Conservation (phyloP, 92 coral and sea anemone species). For the Muricea muricata region DNA sequence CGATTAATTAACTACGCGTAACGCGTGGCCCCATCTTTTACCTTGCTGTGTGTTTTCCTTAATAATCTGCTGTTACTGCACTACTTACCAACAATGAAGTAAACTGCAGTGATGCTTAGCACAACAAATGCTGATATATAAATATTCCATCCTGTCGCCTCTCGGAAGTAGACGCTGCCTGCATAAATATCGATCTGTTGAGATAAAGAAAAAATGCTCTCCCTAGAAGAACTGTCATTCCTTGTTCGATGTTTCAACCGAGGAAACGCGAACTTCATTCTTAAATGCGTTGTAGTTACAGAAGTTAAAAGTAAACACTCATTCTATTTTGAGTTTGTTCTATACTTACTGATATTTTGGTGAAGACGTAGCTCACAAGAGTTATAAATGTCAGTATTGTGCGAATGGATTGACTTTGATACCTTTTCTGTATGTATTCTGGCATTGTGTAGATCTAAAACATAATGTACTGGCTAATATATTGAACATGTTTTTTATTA, state of each 20-base stretch:
- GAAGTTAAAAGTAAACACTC: no score
- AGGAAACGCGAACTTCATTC: no score
- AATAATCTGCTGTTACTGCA: no score
- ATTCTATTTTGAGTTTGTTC: no score
- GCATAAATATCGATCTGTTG: constrained; percentile 94
- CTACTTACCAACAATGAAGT: constrained; percentile 87
- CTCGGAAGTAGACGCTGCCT: constrained; percentile 91
- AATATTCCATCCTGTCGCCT: constrained; percentile 94
- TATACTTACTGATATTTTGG: constrained; percentile 87
- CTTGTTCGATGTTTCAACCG: no score
- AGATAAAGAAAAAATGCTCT: neutral
- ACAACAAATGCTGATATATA: constrained; percentile 83
- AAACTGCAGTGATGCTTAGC: constrained; percentile 89
- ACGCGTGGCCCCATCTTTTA: no score
- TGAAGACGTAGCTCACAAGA: constrained; percentile 81
- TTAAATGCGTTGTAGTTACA: no score
- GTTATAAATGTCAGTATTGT: constrained; percentile 85
- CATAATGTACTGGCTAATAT: no score
- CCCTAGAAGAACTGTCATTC: no score
- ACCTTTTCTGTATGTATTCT: constrained; percentile 83
- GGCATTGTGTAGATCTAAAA: constrained; percentile 93
- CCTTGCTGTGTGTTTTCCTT: no score
- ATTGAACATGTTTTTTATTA: neutral
- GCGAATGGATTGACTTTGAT: constrained; percentile 81
- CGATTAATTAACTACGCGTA: no score